Conservation (phyloP, 2,113 vertebrate species). For the Bubalus kerabau region DNA sequence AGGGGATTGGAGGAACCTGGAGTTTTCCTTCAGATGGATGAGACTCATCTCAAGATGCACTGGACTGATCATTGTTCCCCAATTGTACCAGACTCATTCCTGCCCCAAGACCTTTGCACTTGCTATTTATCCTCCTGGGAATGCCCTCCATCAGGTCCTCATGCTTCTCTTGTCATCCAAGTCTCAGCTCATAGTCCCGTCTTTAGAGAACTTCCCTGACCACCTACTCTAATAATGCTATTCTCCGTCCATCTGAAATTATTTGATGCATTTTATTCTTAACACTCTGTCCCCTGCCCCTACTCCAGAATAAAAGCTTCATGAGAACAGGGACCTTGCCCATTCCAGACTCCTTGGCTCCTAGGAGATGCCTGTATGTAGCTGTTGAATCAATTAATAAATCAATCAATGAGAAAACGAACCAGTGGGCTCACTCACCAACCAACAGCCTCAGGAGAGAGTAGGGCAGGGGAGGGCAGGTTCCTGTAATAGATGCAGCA, state of each 20-base stretch:
- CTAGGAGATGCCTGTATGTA: background rate
- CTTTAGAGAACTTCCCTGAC: background rate
- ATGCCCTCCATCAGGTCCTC: background rate
- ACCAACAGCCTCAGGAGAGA: background rate
- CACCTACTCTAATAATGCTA: background rate
- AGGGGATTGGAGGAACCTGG: background rate
- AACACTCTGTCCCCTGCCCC: too few species aligned
- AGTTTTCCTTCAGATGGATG: background rate
- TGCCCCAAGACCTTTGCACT: background rate
- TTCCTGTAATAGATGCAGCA: background rate
- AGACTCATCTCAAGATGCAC: background rate
- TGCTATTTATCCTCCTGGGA: background rate
- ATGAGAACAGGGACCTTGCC: background rate
- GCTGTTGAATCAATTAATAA: background rate
- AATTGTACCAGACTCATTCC: too few species aligned
- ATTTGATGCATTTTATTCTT: background rate
- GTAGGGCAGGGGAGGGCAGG: background rate
- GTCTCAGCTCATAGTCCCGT: background rate
- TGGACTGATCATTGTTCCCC: background rate
- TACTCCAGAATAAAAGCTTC: background rate
- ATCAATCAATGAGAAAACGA: background rate
- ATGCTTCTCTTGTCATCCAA: background rate
- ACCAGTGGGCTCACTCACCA: background rate
- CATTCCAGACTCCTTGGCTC: background rate
- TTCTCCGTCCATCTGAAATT: background rate